Conservation (phyloP, 2,113 vertebrate species). For the Cettia cetti region DNA sequence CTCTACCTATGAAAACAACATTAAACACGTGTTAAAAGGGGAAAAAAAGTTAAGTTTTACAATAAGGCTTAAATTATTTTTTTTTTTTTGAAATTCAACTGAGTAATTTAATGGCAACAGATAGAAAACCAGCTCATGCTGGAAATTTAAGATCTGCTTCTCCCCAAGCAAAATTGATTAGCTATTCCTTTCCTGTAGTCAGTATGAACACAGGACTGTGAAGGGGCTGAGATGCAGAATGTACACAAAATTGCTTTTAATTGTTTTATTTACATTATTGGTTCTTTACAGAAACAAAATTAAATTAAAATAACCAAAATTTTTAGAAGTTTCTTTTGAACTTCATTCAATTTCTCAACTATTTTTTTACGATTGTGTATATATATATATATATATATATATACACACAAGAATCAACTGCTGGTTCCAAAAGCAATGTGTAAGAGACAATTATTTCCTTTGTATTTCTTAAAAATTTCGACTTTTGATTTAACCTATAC, state of each 20-base stretch:
- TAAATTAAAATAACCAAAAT: not conserved
- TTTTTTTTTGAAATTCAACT: not conserved
- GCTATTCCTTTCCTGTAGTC: not conserved
- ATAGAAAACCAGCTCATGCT: not conserved
- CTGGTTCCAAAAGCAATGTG: not conserved
- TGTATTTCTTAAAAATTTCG: not conserved
- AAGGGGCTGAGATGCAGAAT: not conserved
- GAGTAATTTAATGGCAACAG: not conserved
- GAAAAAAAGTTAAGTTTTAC: not conserved
- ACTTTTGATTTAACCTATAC: not conserved
- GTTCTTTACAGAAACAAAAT: not conserved
- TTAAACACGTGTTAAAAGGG: not conserved
- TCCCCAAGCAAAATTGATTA: not conserved
- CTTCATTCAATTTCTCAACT: not conserved
- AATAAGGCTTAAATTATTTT: not conserved
- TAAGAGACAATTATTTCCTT: not conserved
- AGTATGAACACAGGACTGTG: not conserved
- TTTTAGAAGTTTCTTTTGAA: not conserved
- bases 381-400: no score
- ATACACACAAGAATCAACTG: not conserved
- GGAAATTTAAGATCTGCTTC: not conserved
- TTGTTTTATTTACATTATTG: not conserved
- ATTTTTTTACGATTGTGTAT: not conserved
- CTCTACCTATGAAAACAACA: conserved; percentile 81
- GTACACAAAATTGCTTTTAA: not conserved